A percentile compares a stretch with the other conserved stretches of the same genome.
phyloP scores from a whole-genome alignment of 2,113 vertebrate genomes.

The Electrona antarctica region DNA sequence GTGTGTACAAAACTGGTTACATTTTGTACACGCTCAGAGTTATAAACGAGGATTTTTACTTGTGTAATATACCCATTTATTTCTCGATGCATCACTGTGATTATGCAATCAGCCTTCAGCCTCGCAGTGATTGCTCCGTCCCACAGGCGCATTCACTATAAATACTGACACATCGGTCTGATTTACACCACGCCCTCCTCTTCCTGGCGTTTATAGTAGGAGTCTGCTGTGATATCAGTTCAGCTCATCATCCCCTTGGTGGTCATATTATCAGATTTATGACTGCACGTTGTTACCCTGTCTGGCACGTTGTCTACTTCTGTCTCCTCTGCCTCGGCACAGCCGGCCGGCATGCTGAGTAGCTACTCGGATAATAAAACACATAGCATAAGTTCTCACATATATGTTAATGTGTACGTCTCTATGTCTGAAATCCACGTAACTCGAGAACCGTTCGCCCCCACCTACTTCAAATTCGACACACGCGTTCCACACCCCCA shows the following conservation, averaged over 20 bases:
- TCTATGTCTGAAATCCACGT: too few species aligned
- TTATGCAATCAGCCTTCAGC: conserved; percentile 14
- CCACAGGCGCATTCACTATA: conserved; percentile 41
- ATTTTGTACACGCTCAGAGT: background rate
- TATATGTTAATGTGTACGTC: too few species aligned
- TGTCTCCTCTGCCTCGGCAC: background rate
- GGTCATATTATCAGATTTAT: conserved; percentile 17
- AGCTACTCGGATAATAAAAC: conserved; percentile 19
- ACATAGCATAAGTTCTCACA: too few species aligned
- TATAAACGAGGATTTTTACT: too few species aligned
- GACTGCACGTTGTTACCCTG: conserved; percentile 16
- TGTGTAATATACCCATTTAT: background rate
- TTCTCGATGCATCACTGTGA: conserved; percentile 1
- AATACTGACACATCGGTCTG: conserved; percentile 41
- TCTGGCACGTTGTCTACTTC: conserved; percentile 21
- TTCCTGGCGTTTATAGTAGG: conserved; percentile 36
- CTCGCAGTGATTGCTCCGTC: conserved; percentile 13
- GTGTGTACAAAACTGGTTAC: background rate
- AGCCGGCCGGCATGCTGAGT: background rate
- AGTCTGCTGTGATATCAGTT: conserved; percentile 26
- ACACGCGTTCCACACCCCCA: too few species aligned
- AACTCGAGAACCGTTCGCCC: too few species aligned
- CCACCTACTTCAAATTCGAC: too few species aligned
- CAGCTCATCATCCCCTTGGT: conserved; percentile 24
- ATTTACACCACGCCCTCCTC: conserved; percentile 31